These are phyloP conservation scores for Heliangelus exortis DNA, from an alignment of 2,797 vertebrate species.

Conservation along the genomic window DNA sequence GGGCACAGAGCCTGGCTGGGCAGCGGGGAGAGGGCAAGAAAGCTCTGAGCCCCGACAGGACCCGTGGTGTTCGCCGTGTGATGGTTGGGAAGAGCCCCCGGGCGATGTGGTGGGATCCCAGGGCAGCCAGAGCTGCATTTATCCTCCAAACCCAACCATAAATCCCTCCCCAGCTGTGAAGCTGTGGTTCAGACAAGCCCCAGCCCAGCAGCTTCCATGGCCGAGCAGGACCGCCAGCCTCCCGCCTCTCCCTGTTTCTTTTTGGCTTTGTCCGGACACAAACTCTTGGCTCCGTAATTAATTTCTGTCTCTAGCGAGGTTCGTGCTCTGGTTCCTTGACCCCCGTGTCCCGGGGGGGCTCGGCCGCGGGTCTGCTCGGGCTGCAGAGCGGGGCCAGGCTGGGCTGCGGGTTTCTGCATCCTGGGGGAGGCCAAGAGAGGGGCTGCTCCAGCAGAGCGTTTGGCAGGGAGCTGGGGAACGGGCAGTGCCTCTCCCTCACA, in stretches of 20 bases:
- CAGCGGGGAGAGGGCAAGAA: background rate
- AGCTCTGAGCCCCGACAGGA: background rate
- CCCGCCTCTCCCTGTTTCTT: background rate
- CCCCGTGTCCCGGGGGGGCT: background rate
- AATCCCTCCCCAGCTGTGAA: background rate
- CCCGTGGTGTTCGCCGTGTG: background rate
- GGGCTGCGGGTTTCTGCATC: background rate
- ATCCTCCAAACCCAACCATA: background rate
- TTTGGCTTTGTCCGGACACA: background rate
- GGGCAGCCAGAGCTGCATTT: background rate
- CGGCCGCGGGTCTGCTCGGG: background rate
- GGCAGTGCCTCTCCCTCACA: background rate
- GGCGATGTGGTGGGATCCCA: background rate
- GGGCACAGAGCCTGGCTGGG: background rate
- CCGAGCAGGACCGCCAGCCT: background rate
- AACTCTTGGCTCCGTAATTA: background rate
- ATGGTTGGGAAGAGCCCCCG: background rate
- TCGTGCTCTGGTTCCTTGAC: background rate
- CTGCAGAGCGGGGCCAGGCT: background rate
- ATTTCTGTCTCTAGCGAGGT: background rate
- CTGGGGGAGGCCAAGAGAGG: background rate
- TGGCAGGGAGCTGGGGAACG: background rate
- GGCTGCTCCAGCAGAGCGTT: background rate
- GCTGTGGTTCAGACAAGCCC: background rate
- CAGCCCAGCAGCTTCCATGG: background rate